These are phyloP conservation scores for Crenichthys baileyi DNA, from an alignment of 2,797 vertebrate species.

Conservation along the genomic window DNA sequence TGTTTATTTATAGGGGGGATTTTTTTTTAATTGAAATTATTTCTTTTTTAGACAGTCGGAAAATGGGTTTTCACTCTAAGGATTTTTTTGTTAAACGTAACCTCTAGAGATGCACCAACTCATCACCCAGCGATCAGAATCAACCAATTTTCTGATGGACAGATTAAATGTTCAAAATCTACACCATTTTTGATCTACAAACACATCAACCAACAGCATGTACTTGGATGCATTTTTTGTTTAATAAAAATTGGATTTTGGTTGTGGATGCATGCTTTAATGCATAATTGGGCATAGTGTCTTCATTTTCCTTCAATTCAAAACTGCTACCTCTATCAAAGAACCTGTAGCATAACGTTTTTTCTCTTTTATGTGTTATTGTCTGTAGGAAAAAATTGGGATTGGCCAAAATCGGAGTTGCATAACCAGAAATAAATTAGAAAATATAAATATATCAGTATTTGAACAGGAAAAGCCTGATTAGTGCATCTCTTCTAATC, in stretches of 20 bases:
- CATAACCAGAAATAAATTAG: neutral
- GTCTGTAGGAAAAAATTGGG: neutral
- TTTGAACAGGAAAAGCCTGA: neutral
- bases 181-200: neutral
- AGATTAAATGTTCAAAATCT: neutral
- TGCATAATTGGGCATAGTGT: neutral
- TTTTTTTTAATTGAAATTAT: constrained; percentile 27
- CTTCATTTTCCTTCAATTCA: neutral
- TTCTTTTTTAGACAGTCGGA: constrained; percentile 42
- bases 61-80: constrained; percentile 63
- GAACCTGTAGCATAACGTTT: neutral
- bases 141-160: neutral
- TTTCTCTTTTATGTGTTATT: neutral
- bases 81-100: constrained; percentile 55
- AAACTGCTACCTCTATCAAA: neutral
- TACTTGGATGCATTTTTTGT: neutral
- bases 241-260: neutral
- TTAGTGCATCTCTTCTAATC: neutral
- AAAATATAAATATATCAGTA: neutral
- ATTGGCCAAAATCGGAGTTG: neutral
- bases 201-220: neutral
- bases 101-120: constrained; percentile 8
- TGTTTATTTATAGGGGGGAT: constrained; percentile 7
- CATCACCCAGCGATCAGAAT: neutral
- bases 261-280: neutral